phyloP scores from a whole-genome alignment of 1,140 invertebrate species.

The Heliconius congener region DNA sequence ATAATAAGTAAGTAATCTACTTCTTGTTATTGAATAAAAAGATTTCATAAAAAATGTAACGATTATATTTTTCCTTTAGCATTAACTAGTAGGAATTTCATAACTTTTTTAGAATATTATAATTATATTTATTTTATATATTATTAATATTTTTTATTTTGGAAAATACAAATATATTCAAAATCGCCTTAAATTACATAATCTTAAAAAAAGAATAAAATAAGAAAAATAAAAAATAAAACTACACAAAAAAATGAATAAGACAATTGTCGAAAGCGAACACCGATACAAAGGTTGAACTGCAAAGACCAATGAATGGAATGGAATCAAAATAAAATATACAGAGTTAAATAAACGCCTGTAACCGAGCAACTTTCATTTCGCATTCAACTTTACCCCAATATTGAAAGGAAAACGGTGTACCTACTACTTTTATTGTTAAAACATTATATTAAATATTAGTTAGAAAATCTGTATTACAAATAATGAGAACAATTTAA shows the following conservation, averaged over 20 bases:
- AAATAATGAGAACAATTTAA: neutral
- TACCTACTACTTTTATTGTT: neutral
- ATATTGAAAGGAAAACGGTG: neutral
- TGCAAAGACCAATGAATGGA: neutral
- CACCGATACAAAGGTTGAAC: neutral
- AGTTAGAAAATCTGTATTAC: neutral
- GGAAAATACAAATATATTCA: too few species aligned
- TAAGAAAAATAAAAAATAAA: too few species aligned
- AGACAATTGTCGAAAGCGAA: neutral
- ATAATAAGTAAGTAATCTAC: too few species aligned
- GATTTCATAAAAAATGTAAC: neutral
- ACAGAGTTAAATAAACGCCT: neutral
- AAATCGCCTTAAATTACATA: too few species aligned
- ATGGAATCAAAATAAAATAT: neutral
- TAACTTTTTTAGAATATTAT: too few species aligned
- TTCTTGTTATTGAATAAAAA: neutral
- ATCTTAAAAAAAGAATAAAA: too few species aligned
- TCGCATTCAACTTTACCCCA: neutral
- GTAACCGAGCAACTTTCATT: constrained; percentile 6
- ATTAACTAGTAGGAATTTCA: too few species aligned
- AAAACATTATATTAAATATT: neutral
- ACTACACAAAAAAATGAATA: neutral
- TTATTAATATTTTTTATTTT: too few species aligned
- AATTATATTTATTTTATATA: too few species aligned
- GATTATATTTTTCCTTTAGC: neutral